Evolutionary conservation across 2,113 vertebrate genomes (phyloP).

Genomic region (Catagonus wagneri): DNA sequence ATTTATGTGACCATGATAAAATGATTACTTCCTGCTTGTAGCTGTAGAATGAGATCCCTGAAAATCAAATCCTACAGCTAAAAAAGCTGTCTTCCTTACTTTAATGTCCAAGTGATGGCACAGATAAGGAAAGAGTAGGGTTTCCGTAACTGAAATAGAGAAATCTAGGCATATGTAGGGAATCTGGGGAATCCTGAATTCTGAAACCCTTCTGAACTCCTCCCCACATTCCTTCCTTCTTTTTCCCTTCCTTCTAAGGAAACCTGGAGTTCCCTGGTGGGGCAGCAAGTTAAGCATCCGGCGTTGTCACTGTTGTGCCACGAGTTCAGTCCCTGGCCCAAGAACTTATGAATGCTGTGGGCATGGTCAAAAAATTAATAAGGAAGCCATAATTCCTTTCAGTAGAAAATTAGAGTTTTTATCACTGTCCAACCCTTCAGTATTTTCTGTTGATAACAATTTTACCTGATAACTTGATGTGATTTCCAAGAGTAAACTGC

Average conservation of each 20-base stretch:
- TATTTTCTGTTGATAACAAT: constrained; percentile 20
- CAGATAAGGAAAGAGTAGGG: not conserved
- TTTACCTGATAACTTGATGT: not conserved
- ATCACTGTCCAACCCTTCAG: not conserved
- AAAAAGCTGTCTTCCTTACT: not conserved
- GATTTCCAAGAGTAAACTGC: not conserved
- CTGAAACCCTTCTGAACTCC: not conserved
- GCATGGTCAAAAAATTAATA: too few species aligned
- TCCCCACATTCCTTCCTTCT: not conserved
- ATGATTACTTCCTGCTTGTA: not conserved
- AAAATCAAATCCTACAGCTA: not conserved
- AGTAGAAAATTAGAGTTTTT: not conserved
- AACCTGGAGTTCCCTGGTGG: not conserved
- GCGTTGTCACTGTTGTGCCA: too few species aligned
- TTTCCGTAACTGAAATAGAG: not conserved
- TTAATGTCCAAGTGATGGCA: not conserved
- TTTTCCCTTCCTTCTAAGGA: not conserved
- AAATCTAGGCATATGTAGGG: not conserved
- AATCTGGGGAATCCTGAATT: not conserved
- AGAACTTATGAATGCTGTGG: too few species aligned
- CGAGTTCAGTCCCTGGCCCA: too few species aligned
- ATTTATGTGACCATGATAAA: not conserved
- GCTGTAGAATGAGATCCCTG: not conserved
- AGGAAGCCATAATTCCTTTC: not conserved
- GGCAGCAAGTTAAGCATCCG: too few species aligned